phyloP scores from a whole-genome alignment of 2,888 invertebrate species.

The Coremacera marginata region DNA sequence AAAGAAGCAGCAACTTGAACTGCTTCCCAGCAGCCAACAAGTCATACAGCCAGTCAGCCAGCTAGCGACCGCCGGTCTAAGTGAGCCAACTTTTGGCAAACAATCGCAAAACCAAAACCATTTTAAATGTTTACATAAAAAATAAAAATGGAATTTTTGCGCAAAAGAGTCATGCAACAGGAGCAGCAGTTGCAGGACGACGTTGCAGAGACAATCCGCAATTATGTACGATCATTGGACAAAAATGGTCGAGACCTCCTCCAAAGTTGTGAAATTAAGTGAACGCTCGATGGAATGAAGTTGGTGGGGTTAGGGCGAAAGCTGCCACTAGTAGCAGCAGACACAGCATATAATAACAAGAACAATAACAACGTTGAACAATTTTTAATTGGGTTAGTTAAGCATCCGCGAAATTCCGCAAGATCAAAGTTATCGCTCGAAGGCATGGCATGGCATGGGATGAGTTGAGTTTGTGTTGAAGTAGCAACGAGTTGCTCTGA shows the following conservation, averaged over 20 bases:
- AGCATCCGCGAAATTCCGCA: slow-evolving; percentile 34
- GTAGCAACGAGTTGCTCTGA: not conserved
- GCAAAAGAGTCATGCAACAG: not conserved
- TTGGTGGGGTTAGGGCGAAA: not conserved
- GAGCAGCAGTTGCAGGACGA: no score
- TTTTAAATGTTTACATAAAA: slow-evolving; percentile 34
- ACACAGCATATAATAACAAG: not conserved
- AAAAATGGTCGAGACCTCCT: slow-evolving; percentile 35
- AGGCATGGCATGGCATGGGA: slow-evolving; percentile 11
- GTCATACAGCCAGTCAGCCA: not conserved
- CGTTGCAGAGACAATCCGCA: slow-evolving; percentile 22
- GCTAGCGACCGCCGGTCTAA: slow-evolving; percentile 9
- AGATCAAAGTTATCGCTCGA: slow-evolving; percentile 32
- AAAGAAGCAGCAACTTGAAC: not conserved
- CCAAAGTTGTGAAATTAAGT: slow-evolving; percentile 24
- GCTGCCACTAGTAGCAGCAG: not conserved
- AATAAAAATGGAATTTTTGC: slow-evolving; percentile 23
- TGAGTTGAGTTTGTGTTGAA: not conserved
- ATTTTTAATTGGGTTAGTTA: slow-evolving; percentile 38
- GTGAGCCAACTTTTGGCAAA: slow-evolving; percentile 17
- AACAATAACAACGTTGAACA: slow-evolving; percentile 12
- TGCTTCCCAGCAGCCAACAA: not conserved
- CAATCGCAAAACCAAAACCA: slow-evolving; percentile 22
- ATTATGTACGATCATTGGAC: slow-evolving; percentile 27
- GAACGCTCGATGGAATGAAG: not conserved